Evolutionary conservation across 2,888 invertebrate genomes (phyloP), one percentile per base, ranked within the genome.

Genomic region (Dryobota labecula): DNA sequence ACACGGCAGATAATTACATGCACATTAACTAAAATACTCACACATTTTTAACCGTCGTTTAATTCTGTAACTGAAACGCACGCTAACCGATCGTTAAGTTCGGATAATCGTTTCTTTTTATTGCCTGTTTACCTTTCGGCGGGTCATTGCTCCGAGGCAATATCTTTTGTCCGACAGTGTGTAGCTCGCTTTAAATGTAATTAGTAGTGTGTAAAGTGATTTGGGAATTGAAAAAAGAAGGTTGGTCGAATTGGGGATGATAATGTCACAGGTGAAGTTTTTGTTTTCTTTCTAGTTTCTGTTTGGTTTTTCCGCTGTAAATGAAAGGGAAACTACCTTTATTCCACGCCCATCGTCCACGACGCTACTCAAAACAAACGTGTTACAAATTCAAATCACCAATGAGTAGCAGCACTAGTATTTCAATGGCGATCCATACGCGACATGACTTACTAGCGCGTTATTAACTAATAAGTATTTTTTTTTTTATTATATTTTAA

Each of bases 41-140:
- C 61, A 45, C 57, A 65, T 68, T 49, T 49, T 53, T 41, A 33
- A 45, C 24, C 24, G 41, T 68, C 71, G 53, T 70, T 66, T 70
- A 72, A 67, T 73, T 61, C 36, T 41, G 68, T 54, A 70, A 72
- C 72, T 69, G 56, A 72, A 70, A 72, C 77, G 51, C 84, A 84
- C 85, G 86, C 83, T 68, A 85, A 80, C 82, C 75, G 71, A 81
- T 87, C 86, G 80, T 87, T 88, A 88, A 76, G 83, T 71, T 63
- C 43, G 45, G 63, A 73, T 84, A 88, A 88, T 88, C 84, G 87
- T 83, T 78, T 83, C 80, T 87, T 88, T 89, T 88, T 88, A 88
- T 88, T 82, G 84, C 76, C 82, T 85, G 83, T 87, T 89, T 87
- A 85, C 87, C 84, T 86, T 84, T 78, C 76, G 71, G 69, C 53